phyloP scores from a whole-genome alignment of 2,797 vertebrate species.

The Danio aesculapii region DNA sequence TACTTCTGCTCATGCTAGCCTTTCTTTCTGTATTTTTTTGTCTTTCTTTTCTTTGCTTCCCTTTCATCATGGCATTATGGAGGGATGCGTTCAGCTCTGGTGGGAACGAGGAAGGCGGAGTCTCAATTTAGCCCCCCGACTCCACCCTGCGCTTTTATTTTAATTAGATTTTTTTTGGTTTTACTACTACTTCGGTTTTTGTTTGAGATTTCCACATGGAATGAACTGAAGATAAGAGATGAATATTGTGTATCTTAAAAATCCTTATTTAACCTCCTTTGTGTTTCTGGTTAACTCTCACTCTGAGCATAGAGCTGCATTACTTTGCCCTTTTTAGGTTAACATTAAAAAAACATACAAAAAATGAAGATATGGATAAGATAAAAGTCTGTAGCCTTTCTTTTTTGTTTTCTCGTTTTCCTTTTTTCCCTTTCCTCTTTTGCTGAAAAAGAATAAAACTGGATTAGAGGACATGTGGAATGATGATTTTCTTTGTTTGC shows the following conservation, averaged over 20 bases:
- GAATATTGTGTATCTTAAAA: slow-evolving; percentile 75
- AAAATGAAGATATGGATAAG: slow-evolving; percentile 70
- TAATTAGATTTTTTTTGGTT: slow-evolving; percentile 57
- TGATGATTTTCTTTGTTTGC: slow-evolving; percentile 44
- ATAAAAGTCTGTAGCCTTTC: slow-evolving; percentile 71
- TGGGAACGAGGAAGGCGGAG: slow-evolving; percentile 47
- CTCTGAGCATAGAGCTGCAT: slow-evolving; percentile 69
- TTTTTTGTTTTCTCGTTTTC: slow-evolving; percentile 73
- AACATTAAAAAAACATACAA: slow-evolving; percentile 69
- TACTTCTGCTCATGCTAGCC: slow-evolving; percentile 19
- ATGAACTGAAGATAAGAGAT: slow-evolving; percentile 62
- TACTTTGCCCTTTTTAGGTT: slow-evolving; percentile 70
- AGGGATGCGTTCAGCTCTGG: slow-evolving; percentile 26
- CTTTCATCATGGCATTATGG: slow-evolving; percentile 17
- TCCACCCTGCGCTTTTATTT: slow-evolving; percentile 59
- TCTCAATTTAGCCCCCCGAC: slow-evolving; percentile 60
- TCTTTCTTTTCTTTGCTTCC: background rate
- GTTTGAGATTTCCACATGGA: slow-evolving; percentile 64
- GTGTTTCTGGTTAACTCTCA: slow-evolving; percentile 76
- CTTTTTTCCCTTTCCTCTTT: slow-evolving; percentile 71
- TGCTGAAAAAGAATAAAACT: slow-evolving; percentile 82
- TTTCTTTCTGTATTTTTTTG: slow-evolving; percentile 29
- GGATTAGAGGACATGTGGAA: slow-evolving; percentile 74
- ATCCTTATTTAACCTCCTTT: slow-evolving; percentile 79
- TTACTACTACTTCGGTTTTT: slow-evolving; percentile 45